phyloP scores from a whole-genome alignment of 2,113 vertebrate species.

The Microcebus lehilahytsara region DNA sequence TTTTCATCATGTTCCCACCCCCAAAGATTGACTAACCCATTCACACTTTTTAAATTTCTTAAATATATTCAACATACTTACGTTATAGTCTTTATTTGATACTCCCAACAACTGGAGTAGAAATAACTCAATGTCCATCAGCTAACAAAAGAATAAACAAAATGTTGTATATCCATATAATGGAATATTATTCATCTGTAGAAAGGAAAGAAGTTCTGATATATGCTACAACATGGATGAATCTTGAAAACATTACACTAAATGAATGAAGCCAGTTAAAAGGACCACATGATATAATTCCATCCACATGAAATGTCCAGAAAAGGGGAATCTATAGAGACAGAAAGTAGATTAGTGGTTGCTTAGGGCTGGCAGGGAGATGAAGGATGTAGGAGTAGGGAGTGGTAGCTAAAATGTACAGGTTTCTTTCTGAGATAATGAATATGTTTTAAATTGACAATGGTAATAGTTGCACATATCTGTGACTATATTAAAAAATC shows the following conservation, averaged over 20 bases:
- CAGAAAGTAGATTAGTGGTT: not conserved
- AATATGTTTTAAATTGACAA: not conserved
- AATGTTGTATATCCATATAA: not conserved
- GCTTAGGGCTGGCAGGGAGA: not conserved
- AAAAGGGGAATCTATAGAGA: not conserved
- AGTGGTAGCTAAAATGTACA: not conserved
- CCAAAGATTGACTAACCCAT: not conserved
- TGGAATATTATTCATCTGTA: not conserved
- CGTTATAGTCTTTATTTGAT: not conserved
- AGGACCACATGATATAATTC: not conserved
- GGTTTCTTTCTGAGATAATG: not conserved
- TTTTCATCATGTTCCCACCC: not conserved
- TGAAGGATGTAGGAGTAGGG: not conserved
- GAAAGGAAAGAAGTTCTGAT: not conserved
- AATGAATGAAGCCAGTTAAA: not conserved
- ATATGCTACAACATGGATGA: not conserved
- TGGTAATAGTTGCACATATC: not conserved
- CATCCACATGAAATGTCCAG: not conserved
- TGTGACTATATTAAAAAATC: constrained; percentile 7
- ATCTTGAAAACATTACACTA: not conserved
- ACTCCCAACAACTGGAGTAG: not conserved
- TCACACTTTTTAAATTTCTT: not conserved
- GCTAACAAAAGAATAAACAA: not conserved
- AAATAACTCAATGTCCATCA: not conserved
- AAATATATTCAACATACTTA: not conserved